Evolutionary conservation across 1,140 invertebrate genomes (phyloP), one percentile per base, ranked within the genome.

Genomic region (Papilio aristodemus): DNA sequence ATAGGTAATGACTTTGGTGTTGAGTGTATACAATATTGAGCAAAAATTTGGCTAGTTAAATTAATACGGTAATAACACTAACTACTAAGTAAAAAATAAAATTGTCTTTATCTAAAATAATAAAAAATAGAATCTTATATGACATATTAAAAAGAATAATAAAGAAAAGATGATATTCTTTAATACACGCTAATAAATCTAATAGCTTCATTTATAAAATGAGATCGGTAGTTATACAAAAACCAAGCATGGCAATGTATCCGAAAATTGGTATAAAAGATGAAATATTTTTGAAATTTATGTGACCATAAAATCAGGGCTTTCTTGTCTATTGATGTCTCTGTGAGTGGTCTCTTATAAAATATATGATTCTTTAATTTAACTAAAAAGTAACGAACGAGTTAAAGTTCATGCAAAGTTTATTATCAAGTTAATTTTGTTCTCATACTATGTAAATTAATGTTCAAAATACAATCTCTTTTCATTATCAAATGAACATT

Each of bases 21-120:
- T 83, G 81, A 87, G 84, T 90, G 87, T 82, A 87, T 85, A 88
- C 79, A 85, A 84, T 85, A 91, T 91, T 90, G 89, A 91, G 89
- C 89, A 91, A 91, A 89, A 86, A 84, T 88, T 89, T 88, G 84
- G 84, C 83, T 86, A 90, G 87, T 88, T 85, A 89, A 91, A 87
- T 87, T 89, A 88, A 78, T 78, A 84, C 58, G 74, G 83, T 85
- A 73, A 71, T 75, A 82, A 87, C 76, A 83, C 77, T 87, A 88
- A 84, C 71, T 90, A 87, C 81, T 66, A 87, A 78, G 73, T 81
- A 68, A 78, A 80, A 83, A 85, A 79, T 81, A 84, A 85, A 85
- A 83, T 68, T 87, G 86, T 89, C 87, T 87, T 87, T 86, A 84
- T 84, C 78, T 74, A 84, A 85, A 85, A 80, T 79, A 79, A 83